Base-by-base conservation (phyloP, 2,888 invertebrate genomes). In the Cheilosia grossa region DNA sequence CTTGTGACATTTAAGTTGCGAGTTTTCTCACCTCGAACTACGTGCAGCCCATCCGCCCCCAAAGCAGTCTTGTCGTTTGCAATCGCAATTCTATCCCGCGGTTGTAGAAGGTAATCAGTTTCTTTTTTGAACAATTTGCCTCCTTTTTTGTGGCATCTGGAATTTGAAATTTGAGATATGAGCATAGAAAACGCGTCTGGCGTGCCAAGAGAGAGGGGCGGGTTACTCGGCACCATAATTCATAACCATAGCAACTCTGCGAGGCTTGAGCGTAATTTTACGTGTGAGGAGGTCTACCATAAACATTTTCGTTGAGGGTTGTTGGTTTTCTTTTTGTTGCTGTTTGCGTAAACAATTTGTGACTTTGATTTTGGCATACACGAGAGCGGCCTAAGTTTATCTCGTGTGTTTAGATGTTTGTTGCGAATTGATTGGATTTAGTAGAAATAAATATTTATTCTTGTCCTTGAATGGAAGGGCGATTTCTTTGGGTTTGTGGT, bases 1-100 rank as follows among this genome's bases (percentile, higher is more conserved):
- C 54, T 75, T 61, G 70, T 77, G 85, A 85, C 85, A 85, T 81
- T 85, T 77, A 81, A 72, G 80, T 72, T 80, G 83, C 42, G 83
- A 80, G 73, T 83, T 79, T 79, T 61, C 54, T 58, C 24, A 37
- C 51, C 27, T 30, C 21, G 19, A 27, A 17, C 21, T 21, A 49
- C 9, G 4, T 13, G 4, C 5, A 21, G 21, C 15, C 40, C 0
- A 40, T 5, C 40, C 7, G 10, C 4, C 21, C 17, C 49, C 27
- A 24, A 42, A 59, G 56, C n/a, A 72, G 47, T 74, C 53, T 24
- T 59, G 78, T 73, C 78, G 37, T 73, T 73, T 73, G 66, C 67
- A 66, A 73, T 78, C 54, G 66, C 67, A 66, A 73, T 78, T 61
- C 63, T 37, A 72, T 73, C 66, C 40, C 49, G 21, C 30, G 44